Evolutionary conservation across 2,797 vertebrate genomes (phyloP).

Genomic region (Merluccius polli): DNA sequence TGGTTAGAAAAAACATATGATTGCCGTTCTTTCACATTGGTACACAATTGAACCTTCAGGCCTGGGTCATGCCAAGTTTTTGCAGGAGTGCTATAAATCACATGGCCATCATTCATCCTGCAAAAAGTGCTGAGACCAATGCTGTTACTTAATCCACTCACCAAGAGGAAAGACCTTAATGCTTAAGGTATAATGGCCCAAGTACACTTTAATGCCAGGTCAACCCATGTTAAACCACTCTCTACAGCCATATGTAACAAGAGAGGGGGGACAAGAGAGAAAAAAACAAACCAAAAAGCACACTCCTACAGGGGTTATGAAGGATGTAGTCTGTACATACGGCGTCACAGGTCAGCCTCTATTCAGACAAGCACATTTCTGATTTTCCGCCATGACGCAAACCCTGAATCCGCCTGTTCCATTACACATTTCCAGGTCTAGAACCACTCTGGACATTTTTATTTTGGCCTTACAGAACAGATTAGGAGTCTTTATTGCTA

Average conservation of each 20-base stretch:
- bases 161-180: neutral
- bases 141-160: neutral
- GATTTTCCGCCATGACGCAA: neutral
- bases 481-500: neutral
- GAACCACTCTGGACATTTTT: neutral
- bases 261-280: no score
- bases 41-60: slow-evolving; percentile 56
- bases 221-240: neutral
- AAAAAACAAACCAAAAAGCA: neutral
- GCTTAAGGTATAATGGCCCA: neutral
- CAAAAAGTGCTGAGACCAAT: neutral
- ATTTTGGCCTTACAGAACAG: neutral
- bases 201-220: neutral
- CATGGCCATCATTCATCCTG: neutral
- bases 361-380: neutral
- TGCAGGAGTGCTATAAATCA: neutral
- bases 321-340: neutral
- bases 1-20: slow-evolving; percentile 64
- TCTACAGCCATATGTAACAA: neutral
- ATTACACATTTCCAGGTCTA: neutral
- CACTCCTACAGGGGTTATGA: neutral
- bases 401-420: neutral
- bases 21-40: slow-evolving; percentile 49
- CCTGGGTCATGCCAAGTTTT: slow-evolving; percentile 47
- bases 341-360: neutral